These are phyloP conservation scores for Pseudopodoces humilis DNA, from an alignment of 2,113 vertebrate species.

Conservation along the genomic window DNA sequence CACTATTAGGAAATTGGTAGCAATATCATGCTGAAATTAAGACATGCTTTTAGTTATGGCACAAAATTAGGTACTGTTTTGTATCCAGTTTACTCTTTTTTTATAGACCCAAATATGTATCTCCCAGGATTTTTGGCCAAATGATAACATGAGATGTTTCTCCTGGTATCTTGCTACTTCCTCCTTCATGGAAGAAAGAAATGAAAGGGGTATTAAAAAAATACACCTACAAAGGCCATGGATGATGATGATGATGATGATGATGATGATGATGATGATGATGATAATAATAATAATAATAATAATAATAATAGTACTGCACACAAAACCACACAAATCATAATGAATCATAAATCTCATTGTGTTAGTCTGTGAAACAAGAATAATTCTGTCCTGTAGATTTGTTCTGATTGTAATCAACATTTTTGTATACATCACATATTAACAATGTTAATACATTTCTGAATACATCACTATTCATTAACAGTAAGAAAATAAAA, in stretches of 20 bases:
- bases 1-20: background rate
- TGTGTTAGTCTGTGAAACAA: background rate
- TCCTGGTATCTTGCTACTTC: background rate
- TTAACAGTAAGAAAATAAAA: background rate
- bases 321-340: background rate
- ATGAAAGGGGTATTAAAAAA: background rate
- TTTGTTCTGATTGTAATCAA: background rate
- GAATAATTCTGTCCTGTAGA: background rate
- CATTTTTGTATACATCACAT: background rate
- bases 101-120: background rate
- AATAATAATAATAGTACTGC: background rate
- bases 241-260: background rate
- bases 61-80: background rate
- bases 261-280: too few relatives aligned
- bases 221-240: background rate
- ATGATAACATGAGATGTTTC: background rate
- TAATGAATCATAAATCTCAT: background rate
- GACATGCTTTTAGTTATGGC: background rate
- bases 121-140: background rate
- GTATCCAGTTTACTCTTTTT: background rate
- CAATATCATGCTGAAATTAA: background rate
- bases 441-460: background rate
- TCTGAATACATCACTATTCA: background rate
- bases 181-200: background rate
- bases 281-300: rapidly evolving